A percentile compares a stretch with the other conserved stretches of the same genome.
Evolutionary conservation across 2,888 invertebrate genomes (phyloP).

Genomic region (Scrobipalpa atriplicella): DNA sequence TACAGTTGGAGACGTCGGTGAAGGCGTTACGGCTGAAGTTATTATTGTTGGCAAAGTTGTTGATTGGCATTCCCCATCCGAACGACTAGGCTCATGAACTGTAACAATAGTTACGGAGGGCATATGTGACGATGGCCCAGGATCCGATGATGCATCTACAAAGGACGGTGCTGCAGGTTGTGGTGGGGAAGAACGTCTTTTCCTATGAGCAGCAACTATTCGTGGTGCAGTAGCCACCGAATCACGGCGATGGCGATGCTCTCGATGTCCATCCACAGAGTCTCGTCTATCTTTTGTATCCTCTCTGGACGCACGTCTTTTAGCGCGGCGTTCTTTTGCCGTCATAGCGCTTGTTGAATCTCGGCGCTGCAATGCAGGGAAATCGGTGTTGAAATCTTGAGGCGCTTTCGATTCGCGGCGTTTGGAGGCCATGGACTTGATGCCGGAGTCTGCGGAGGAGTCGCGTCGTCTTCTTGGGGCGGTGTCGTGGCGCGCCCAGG

Average conservation of each 20-base stretch:
- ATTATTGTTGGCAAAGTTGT: constrained; percentile 89
- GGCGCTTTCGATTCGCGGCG: constrained; percentile 88
- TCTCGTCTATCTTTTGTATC: constrained; percentile 82
- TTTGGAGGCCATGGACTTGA: constrained; percentile 88
- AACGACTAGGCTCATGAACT: constrained; percentile 77
- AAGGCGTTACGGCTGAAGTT: constrained; percentile 92
- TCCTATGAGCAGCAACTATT: constrained; percentile 85
- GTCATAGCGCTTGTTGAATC: constrained; percentile 84
- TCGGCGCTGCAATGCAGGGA: constrained; percentile 87
- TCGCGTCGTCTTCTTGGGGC: constrained; percentile 90
- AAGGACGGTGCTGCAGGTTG: constrained; percentile 77
- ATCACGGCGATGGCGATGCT: constrained; percentile 79
- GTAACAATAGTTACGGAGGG: constrained; percentile 76
- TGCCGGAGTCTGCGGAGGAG: constrained; percentile 93
- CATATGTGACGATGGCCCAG: constrained; percentile 79
- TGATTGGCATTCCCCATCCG: constrained; percentile 85
- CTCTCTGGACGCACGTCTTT: constrained; percentile 85
- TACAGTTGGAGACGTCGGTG: constrained; percentile 89
- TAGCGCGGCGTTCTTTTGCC: constrained; percentile 71
- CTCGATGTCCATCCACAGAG: constrained; percentile 84
- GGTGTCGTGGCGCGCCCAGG: constrained; percentile 88
- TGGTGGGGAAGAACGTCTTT: constrained; percentile 74
- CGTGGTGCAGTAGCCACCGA: constrained; percentile 86
- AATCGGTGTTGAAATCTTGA: constrained; percentile 87
- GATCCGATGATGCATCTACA: constrained; percentile 85